phyloP scores from a whole-genome alignment of 1,140 invertebrate genomes.

The Lordiphosa clarofinis region DNA sequence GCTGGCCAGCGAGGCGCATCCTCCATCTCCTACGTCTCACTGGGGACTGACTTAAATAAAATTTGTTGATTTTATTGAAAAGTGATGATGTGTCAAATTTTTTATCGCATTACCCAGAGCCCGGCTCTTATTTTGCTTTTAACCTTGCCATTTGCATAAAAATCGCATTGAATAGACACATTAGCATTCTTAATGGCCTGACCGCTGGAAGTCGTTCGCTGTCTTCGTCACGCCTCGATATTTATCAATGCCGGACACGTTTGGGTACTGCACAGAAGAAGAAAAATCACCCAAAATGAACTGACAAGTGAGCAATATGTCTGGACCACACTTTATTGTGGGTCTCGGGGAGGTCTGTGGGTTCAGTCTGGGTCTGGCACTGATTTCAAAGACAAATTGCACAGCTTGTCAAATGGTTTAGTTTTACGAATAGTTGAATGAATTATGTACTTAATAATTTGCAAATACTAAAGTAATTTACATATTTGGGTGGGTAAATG shows the following conservation, averaged over 20 bases:
- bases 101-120: constrained; percentile 72
- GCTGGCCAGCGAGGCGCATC: constrained; percentile 52
- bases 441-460: constrained; percentile 40
- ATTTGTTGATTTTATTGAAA: constrained; percentile 78
- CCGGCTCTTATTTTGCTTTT: constrained; percentile 71
- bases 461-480: too few relatives aligned
- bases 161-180: constrained; percentile 75
- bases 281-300: constrained; percentile 35
- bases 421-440: constrained; percentile 25
- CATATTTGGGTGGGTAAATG: too few relatives aligned
- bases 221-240: constrained; percentile 49
- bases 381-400: constrained; percentile 65
- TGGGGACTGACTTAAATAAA: constrained; percentile 72
- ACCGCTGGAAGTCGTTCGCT: constrained; percentile 44
- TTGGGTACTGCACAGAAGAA: constrained; percentile 39
- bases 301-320: constrained; percentile 73
- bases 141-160: constrained; percentile 76
- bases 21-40: constrained; percentile 11
- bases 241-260: constrained; percentile 73
- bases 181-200: constrained; percentile 74
- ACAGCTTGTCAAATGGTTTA: constrained; percentile 65
- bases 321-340: constrained; percentile 33
- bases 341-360: constrained; percentile 2
- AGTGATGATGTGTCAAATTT: constrained; percentile 78
- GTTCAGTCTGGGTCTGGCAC: constrained; percentile 8